phyloP scores from a whole-genome alignment of 2,113 vertebrate genomes.

The Salvelinus sp. region DNA sequence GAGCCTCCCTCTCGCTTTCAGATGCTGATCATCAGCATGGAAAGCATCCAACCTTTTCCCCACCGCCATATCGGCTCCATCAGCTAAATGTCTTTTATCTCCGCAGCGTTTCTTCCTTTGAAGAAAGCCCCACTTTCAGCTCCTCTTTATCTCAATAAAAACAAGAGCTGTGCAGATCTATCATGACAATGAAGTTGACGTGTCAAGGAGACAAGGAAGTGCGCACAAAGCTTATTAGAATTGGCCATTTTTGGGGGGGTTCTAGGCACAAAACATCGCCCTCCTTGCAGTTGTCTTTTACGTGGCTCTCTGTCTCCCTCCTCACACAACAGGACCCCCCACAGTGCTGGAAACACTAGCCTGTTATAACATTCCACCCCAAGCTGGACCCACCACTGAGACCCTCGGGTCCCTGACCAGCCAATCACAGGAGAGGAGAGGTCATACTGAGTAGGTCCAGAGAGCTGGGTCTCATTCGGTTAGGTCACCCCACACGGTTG shows the following conservation, averaged over 20 bases:
- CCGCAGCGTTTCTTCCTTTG: conserved; percentile 21
- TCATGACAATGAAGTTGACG: conserved; percentile 33
- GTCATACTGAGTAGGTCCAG: conserved; percentile 25
- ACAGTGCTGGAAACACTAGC: conserved; percentile 33
- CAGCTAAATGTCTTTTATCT: conserved; percentile 39
- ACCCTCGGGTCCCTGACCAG: conserved; percentile 32
- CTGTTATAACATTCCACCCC: conserved; percentile 43
- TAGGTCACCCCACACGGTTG: conserved; percentile 14
- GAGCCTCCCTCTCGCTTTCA: conserved; percentile 10
- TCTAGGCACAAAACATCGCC: background rate
- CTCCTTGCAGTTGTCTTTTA: conserved; percentile 3
- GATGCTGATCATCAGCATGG: conserved; percentile 33
- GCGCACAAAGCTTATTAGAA: conserved; percentile 16
- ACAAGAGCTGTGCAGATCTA: conserved; percentile 34
- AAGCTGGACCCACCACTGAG: conserved; percentile 34
- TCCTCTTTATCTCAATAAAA: conserved; percentile 41
- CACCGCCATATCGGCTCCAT: conserved; percentile 39
- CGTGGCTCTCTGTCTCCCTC: background rate
- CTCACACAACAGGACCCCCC: conserved; percentile 6
- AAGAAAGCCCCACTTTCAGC: conserved; percentile 27
- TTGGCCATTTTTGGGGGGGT: conserved; percentile 17
- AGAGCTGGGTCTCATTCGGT: conserved; percentile 10
- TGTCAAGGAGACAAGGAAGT: background rate
- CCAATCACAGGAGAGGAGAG: conserved; percentile 33
- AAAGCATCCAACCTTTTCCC: conserved; percentile 25